Evolutionary conservation across 2,797 vertebrate genomes (phyloP).

Genomic region (Synaphobranchus kaupii): DNA sequence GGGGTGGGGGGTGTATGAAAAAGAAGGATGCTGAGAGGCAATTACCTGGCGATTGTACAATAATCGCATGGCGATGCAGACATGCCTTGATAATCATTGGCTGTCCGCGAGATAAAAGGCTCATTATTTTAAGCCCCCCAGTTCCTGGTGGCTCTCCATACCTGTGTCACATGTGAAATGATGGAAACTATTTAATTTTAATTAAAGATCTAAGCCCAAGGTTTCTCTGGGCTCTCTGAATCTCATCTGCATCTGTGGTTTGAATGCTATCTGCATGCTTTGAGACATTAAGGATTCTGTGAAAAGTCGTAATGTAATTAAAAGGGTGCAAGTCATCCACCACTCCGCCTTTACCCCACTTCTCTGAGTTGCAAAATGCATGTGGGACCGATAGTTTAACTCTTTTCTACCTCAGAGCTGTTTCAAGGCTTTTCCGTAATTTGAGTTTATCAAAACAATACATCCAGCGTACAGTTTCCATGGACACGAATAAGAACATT

Average conservation of each 20-base stretch:
- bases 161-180: slow-evolving; percentile 57
- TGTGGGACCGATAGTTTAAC: not conserved
- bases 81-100: slow-evolving; percentile 12
- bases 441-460: slow-evolving; percentile 9
- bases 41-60: slow-evolving; percentile 20
- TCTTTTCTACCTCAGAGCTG: not conserved
- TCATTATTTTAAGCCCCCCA: slow-evolving; percentile 59
- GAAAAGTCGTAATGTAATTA: slow-evolving; percentile 25
- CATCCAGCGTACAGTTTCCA: not conserved
- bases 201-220: slow-evolving; percentile 63
- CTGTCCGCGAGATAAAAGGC: not conserved
- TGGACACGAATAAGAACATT: slow-evolving; percentile 2
- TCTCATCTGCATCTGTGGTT: no score
- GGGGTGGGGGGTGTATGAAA: not conserved
- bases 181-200: slow-evolving; percentile 49
- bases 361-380: slow-evolving; percentile 11
- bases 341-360: not conserved
- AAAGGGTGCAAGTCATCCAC: slow-evolving; percentile 16
- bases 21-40: slow-evolving; percentile 1
- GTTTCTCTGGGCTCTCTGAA: no score
- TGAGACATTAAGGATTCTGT: slow-evolving; percentile 44
- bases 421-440: slow-evolving; percentile 5
- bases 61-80: slow-evolving; percentile 13
- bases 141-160: slow-evolving; percentile 46
- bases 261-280: slow-evolving; percentile 55